Conservation (phyloP, 2,888 invertebrate genomes). For the Hypena proboscidalis region DNA sequence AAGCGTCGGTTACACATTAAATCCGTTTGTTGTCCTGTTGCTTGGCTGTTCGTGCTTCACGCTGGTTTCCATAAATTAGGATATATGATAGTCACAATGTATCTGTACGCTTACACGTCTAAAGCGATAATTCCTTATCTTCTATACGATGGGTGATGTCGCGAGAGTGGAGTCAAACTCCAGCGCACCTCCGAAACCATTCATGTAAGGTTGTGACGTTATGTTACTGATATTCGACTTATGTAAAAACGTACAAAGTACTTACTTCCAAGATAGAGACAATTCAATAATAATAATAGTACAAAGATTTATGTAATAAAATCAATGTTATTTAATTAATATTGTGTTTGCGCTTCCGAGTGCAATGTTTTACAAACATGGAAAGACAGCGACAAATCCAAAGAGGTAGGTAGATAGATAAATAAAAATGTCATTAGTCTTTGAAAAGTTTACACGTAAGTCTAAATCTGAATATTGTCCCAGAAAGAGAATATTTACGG, state of each 20-base stretch:
- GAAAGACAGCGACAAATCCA: slow-evolving; percentile 31
- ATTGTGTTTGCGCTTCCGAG: neutral
- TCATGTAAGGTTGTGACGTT: neutral
- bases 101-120: neutral
- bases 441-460: slow-evolving; percentile 22
- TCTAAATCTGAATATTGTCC: slow-evolving; percentile 22
- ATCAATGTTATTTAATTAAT: neutral
- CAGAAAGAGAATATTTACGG: neutral
- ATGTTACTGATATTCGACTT: neutral
- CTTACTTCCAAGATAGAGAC: neutral
- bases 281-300: neutral
- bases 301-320: slow-evolving; percentile 4
- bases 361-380: slow-evolving; percentile 4
- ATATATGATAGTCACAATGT: neutral
- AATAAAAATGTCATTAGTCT: slow-evolving; percentile 18
- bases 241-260: slow-evolving; percentile 2
- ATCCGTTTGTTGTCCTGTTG: slow-evolving; percentile 62
- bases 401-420: slow-evolving; percentile 23
- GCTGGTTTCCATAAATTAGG: slow-evolving; percentile 9
- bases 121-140: neutral
- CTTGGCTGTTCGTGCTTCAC: slow-evolving; percentile 54
- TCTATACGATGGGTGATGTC: neutral
- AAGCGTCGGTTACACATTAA: slow-evolving; percentile 61
- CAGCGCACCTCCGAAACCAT: neutral
- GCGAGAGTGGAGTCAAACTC: too few relatives aligned